Evolutionary conservation across 2,113 vertebrate species (phyloP).

Genomic region (Caretta caretta): DNA sequence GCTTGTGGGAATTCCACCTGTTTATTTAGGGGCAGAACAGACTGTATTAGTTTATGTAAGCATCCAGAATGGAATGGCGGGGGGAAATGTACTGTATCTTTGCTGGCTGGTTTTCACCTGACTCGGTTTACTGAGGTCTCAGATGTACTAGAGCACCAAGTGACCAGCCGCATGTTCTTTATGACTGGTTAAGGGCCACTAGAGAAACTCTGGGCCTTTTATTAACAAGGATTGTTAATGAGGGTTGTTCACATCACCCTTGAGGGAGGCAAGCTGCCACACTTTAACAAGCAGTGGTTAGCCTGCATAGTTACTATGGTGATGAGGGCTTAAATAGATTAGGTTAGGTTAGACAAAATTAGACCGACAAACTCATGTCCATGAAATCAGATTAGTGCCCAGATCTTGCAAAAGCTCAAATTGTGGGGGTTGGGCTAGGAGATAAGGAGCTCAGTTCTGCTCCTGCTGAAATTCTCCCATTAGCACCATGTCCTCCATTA

Average conservation of each 20-base stretch:
- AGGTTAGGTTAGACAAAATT: not conserved
- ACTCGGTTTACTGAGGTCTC: not conserved
- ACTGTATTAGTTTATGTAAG: not conserved
- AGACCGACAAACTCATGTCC: not conserved
- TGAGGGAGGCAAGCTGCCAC: not conserved
- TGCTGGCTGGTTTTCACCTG: not conserved
- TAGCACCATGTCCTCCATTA: not conserved
- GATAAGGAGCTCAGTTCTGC: not conserved
- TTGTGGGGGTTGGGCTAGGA: not conserved
- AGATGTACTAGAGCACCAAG: not conserved
- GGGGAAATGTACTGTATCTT: not conserved
- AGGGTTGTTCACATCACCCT: not conserved
- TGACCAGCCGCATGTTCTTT: not conserved
- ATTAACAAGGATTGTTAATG: not conserved
- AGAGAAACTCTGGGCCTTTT: not conserved
- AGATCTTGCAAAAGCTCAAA: not conserved
- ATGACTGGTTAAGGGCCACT: not conserved
- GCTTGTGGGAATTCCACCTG: not conserved
- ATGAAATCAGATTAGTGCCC: not conserved
- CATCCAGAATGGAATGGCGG: not conserved
- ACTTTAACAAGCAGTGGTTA: not conserved
- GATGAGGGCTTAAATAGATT: not conserved
- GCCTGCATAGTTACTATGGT: not conserved
- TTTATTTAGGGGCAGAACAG: not conserved
- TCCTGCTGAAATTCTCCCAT: not conserved